These are phyloP conservation scores for Megaceryle alcyon DNA, from an alignment of 2,797 vertebrate genomes.

Conservation along the genomic window DNA sequence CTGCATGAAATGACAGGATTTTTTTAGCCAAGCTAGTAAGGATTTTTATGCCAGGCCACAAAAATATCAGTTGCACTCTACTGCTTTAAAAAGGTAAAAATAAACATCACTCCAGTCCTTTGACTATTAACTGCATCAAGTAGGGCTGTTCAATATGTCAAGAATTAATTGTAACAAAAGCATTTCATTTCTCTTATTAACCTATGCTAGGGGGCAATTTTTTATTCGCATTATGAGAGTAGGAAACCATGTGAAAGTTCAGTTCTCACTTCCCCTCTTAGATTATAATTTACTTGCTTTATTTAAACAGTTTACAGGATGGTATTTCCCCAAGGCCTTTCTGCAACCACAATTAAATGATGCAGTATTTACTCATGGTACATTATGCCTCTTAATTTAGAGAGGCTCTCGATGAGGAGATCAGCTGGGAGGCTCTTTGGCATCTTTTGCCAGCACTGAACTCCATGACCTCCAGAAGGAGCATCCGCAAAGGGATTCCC, in stretches of 20 bases:
- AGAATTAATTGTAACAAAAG: not conserved
- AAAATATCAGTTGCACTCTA: not conserved
- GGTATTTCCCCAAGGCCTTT: not conserved
- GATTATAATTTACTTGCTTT: not conserved
- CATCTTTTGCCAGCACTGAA: not conserved
- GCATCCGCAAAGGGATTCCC: not conserved
- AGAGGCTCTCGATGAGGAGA: not conserved
- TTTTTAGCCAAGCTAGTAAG: not conserved
- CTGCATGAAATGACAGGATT: constrained; percentile 71
- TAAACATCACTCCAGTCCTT: not conserved
- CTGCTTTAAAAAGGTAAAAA: not conserved
- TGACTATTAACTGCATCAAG: not conserved
- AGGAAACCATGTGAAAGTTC: not conserved
- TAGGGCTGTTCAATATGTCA: not conserved
- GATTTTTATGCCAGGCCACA: not conserved
- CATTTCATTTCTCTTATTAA: not conserved
- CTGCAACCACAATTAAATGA: constrained; percentile 30
- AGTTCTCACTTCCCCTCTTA: not conserved
- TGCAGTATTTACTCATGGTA: not conserved
- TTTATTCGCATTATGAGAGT: not conserved
- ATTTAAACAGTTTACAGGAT: not conserved
- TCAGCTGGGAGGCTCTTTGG: not conserved
- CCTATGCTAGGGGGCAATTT: not conserved
- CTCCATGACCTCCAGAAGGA: not conserved
- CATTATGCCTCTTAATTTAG: constrained; percentile 10